A percentile compares a stretch with the other conserved stretches of the same genome.
Evolutionary conservation across 1,140 invertebrate species (phyloP).

Genomic region (Ceratosolen fusciceps): DNA sequence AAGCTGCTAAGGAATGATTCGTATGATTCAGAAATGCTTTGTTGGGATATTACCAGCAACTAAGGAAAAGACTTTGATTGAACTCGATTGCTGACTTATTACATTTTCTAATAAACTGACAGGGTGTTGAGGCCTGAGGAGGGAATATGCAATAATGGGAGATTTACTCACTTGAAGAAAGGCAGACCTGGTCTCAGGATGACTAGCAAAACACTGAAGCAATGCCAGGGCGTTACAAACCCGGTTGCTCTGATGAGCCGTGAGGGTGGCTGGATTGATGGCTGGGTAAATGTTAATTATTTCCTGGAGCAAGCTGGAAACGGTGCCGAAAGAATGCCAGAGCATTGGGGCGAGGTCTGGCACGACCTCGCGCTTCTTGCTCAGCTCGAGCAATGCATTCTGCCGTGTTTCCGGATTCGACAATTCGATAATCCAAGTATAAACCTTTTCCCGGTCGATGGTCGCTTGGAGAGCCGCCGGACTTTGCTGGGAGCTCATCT

Average conservation of each 20-base stretch:
- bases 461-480: slow-evolving; percentile 72
- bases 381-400: slow-evolving; percentile 95
- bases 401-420: slow-evolving; percentile 94
- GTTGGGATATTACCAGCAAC: too few species aligned
- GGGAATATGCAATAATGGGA: too few species aligned
- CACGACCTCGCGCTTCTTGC: slow-evolving; percentile 97
- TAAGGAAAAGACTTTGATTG: too few species aligned
- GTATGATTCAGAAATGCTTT: too few species aligned
- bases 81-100: too few species aligned
- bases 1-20: too few species aligned
- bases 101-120: too few species aligned
- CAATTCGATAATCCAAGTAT: slow-evolving; percentile 96
- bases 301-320: slow-evolving; percentile 94
- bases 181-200: slow-evolving; percentile 95
- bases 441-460: slow-evolving; percentile 87
- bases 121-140: too few species aligned
- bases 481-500: slow-evolving; percentile 69
- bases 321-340: slow-evolving; percentile 99
- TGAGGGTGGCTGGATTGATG: slow-evolving; percentile 96
- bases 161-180: slow-evolving; percentile 84
- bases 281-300: slow-evolving; percentile 97
- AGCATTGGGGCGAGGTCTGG: slow-evolving; percentile 97
- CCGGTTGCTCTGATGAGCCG: slow-evolving; percentile 93
- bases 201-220: slow-evolving; percentile 98
- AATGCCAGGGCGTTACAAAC: slow-evolving; percentile 98